Conservation (phyloP, 2,113 vertebrate genomes). For the Atherinomorus stipes region DNA sequence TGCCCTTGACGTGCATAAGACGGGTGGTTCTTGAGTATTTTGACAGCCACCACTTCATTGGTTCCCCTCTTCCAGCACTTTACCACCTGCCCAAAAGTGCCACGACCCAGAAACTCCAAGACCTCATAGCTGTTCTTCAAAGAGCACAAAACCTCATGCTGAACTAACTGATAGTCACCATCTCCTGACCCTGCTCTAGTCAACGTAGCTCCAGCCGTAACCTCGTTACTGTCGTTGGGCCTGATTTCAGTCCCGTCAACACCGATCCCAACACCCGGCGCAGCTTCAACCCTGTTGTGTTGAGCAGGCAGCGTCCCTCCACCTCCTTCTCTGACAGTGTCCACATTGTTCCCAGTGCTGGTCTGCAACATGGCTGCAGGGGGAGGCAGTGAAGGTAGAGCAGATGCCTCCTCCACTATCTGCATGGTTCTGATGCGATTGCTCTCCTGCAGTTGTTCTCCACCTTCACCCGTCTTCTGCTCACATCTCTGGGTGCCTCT, state of each 20-base stretch:
- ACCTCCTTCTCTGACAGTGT: slow-evolving; percentile 69
- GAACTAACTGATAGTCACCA: slow-evolving; percentile 96
- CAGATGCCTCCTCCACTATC: slow-evolving; percentile 93
- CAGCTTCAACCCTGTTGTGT: slow-evolving; percentile 75
- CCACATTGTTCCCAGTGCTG: slow-evolving; percentile 86
- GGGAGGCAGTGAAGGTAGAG: slow-evolving; percentile 82
- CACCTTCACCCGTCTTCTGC: slow-evolving; percentile 87
- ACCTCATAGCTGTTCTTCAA: slow-evolving; percentile 96
- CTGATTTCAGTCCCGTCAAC: slow-evolving; percentile 36
- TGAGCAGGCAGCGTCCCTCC: slow-evolving; percentile 77
- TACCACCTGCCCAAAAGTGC: slow-evolving; percentile 98
- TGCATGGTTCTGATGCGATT: slow-evolving; percentile 88
- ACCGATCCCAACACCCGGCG: slow-evolving; percentile 3
- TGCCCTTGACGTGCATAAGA: slow-evolving; percentile 97
- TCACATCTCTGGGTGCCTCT: slow-evolving; percentile 88
- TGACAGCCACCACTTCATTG: slow-evolving; percentile 94
- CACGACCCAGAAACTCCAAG: slow-evolving; percentile 95
- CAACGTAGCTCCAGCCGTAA: slow-evolving; percentile 68
- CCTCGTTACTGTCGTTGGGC: slow-evolving; percentile 63
- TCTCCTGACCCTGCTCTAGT: slow-evolving; percentile 77
- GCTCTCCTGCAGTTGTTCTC: slow-evolving; percentile 81
- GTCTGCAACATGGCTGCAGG: slow-evolving; percentile 91
- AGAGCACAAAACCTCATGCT: slow-evolving; percentile 95
- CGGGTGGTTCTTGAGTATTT: slow-evolving; percentile 98
- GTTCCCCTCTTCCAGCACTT: slow-evolving; percentile 98